A percentile compares a stretch with the other conserved stretches of the same genome.
Evolutionary conservation across 1,140 invertebrate species (phyloP).

Genomic region (Aphelenchoides fujianensis): DNA sequence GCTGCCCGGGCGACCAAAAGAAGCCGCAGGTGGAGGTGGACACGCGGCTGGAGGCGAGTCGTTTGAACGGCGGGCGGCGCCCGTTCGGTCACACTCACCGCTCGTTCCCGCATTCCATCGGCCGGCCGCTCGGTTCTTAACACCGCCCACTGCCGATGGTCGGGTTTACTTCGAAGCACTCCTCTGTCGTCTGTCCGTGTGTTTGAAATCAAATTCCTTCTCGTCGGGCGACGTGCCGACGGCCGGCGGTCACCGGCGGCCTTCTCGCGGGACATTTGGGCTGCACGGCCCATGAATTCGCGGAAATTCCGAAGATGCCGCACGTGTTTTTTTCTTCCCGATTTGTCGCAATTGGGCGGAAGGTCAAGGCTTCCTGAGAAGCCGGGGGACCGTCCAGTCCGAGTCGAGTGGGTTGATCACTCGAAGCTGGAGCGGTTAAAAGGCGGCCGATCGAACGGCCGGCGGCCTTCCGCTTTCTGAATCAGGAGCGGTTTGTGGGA

Average conservation of each 20-base stretch:
- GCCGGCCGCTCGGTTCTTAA: too few species aligned
- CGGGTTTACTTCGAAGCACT: neutral
- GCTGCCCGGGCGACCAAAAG: too few species aligned
- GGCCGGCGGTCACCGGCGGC: neutral
- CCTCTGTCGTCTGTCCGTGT: neutral
- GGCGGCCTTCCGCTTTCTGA: too few species aligned
- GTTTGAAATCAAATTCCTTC: neutral
- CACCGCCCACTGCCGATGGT: too few species aligned
- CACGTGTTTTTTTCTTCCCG: neutral
- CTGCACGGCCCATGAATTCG: neutral
- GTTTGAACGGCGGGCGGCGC: too few species aligned
- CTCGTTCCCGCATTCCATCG: too few species aligned
- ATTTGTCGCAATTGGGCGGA: neutral
- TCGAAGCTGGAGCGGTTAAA: neutral
- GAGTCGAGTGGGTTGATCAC: neutral
- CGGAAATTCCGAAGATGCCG: neutral
- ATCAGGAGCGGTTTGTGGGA: too few species aligned
- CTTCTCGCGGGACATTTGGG: neutral
- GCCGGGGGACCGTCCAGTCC: neutral
- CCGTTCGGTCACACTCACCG: too few species aligned
- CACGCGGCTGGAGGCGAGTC: too few species aligned
- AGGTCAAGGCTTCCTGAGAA: too few species aligned
- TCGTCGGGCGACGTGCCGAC: neutral
- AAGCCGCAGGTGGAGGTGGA: too few species aligned
- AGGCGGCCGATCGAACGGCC: too few species aligned